These are phyloP conservation scores for Bimastos eiseni DNA, from an alignment of 2,888 invertebrate species.

Conservation along the genomic window DNA sequence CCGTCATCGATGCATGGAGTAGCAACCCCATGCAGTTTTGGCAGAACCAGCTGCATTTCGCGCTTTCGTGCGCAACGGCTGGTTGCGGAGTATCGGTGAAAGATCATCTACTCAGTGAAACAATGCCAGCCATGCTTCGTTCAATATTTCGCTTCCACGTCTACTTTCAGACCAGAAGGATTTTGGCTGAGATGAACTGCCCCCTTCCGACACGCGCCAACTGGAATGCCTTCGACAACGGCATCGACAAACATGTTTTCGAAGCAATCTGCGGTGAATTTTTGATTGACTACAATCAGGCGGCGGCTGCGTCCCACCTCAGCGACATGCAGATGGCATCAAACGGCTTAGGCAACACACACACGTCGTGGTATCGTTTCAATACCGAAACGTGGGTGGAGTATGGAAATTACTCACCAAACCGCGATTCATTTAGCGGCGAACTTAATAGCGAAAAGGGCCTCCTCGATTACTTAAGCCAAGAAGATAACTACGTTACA, in stretches of 20 bases:
- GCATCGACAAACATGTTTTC: not conserved
- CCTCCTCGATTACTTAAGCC: not conserved
- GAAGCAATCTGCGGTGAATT: not conserved
- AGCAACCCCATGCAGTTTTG: not conserved
- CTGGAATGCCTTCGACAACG: not conserved
- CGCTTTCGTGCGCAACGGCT: not conserved
- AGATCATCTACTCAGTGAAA: not conserved
- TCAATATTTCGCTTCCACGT: not conserved
- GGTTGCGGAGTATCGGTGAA: not conserved
- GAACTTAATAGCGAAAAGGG: not conserved
- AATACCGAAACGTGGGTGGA: too few relatives aligned
- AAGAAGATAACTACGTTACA: not conserved
- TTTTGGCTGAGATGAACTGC: not conserved
- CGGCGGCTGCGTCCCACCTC: too few relatives aligned
- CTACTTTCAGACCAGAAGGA: not conserved
- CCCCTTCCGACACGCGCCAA: not conserved
- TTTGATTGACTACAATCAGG: not conserved
- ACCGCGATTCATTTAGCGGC: not conserved
- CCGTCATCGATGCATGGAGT: not conserved
- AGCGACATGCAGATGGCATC: too few relatives aligned
- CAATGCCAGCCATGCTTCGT: not conserved
- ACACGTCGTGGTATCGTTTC: too few relatives aligned
- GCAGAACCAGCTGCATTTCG: not conserved
- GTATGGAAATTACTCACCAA: too few relatives aligned
- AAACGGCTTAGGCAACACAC: too few relatives aligned